Percentiles rank a stretch among this genome's conserved stretches.
phyloP scores from a whole-genome alignment of 2,113 vertebrate species.

The Gymnogyps californianus region DNA sequence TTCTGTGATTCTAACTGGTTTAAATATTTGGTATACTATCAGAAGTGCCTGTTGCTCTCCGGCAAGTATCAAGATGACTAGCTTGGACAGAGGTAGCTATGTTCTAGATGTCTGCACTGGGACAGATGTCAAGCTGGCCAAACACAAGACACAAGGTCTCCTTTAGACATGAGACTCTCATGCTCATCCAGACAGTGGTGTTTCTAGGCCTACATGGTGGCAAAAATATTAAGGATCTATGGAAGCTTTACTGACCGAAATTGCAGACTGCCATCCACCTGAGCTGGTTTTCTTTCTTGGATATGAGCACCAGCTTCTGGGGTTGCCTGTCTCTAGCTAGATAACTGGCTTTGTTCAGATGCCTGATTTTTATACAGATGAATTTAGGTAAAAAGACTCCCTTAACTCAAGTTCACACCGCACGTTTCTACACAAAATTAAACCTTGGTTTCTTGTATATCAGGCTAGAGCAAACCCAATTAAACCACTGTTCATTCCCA shows the following conservation, averaged over 20 bases:
- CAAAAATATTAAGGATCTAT: not conserved
- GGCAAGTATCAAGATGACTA: not conserved
- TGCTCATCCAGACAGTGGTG: not conserved
- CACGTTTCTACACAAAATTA: not conserved
- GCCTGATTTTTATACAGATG: not conserved
- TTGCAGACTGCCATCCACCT: not conserved
- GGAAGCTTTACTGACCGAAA: not conserved
- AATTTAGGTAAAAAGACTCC: not conserved
- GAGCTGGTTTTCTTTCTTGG: not conserved
- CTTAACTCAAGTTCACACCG: not conserved
- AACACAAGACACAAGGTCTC: not conserved
- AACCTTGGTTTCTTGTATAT: not conserved
- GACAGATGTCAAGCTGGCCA: not conserved
- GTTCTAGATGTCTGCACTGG: not conserved
- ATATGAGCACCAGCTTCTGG: not conserved
- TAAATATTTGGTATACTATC: not conserved
- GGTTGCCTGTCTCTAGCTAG: not conserved
- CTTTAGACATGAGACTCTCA: not conserved
- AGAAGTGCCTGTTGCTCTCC: not conserved
- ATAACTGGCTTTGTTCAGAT: not conserved
- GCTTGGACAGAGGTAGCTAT: not conserved
- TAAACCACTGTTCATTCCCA: not conserved
- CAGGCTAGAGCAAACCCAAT: not conserved
- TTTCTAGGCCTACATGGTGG: not conserved
- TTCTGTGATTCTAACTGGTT: not conserved